Percentiles rank a stretch among this genome's conserved stretches.
These are phyloP conservation scores for Alca torda DNA, from an alignment of 2,797 vertebrate genomes.

Conservation along the genomic window DNA sequence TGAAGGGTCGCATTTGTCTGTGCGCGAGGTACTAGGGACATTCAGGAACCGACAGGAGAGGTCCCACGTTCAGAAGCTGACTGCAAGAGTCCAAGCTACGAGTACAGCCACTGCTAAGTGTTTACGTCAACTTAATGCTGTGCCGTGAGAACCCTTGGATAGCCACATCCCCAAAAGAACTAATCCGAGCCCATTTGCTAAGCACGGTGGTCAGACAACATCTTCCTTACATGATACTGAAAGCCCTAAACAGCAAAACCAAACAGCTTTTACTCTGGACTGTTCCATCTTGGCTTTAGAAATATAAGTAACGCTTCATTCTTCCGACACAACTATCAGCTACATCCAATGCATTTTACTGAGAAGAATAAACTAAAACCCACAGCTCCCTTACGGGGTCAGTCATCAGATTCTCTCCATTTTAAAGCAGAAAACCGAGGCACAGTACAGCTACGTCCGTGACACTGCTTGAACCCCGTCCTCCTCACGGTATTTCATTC, in stretches of 20 bases:
- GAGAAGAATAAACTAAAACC: not conserved
- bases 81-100: not conserved
- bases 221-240: not conserved
- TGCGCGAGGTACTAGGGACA: not conserved
- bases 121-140: not conserved
- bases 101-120: not conserved
- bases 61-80: not conserved
- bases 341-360: not conserved
- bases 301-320: not conserved
- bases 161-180: not conserved
- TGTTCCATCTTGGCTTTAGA: not conserved
- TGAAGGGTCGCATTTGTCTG: not conserved
- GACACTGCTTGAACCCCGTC: not conserved
- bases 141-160: not conserved
- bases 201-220: not conserved
- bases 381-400: not conserved
- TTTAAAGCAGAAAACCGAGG: not conserved
- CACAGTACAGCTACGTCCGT: not conserved
- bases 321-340: not conserved
- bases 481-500: not conserved
- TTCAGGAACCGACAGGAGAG: not conserved
- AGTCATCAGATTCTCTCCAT: not conserved
- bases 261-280: not conserved
- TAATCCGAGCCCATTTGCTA: not conserved
- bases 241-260: not conserved